Evolutionary conservation across 92 coral and sea anemone species (phyloP).

Genomic region (Pocillopora meandrina): DNA sequence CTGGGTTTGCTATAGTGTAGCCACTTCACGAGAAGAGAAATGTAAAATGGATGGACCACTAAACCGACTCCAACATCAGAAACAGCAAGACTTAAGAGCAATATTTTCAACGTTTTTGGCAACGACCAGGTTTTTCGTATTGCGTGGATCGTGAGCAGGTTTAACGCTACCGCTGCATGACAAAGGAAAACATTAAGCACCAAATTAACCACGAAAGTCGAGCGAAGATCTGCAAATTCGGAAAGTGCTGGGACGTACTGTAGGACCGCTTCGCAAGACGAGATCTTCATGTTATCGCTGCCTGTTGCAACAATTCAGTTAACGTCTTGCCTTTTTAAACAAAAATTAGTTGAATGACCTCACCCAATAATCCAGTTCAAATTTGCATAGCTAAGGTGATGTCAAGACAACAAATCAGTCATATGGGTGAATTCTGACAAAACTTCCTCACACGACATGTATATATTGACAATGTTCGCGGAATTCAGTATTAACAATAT

Average conservation of each 20-base stretch:
- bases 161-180: conserved; percentile 15
- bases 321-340: neutral
- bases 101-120: conserved; percentile 13
- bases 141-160: conserved; percentile 13
- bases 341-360: too few species aligned
- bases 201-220: neutral
- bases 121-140: conserved; percentile 13
- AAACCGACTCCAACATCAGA: conserved; percentile 36
- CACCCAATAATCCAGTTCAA: neutral
- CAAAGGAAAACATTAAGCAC: conserved; percentile 1
- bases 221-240: conserved; percentile 2
- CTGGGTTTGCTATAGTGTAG: neutral
- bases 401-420: neutral
- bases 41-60: conserved; percentile 16
- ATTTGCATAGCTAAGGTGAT: neutral
- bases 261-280: conserved; percentile 16
- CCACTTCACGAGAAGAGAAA: conserved; percentile 20
- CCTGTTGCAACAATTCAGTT: neutral
- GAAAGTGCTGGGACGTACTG: neutral
- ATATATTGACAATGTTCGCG: too few species aligned
- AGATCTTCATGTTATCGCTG: neutral
- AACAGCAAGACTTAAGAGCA: conserved; percentile 24
- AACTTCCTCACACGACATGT: too few species aligned
- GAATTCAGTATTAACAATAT: neutral
- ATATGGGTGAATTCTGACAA: neutral